Percentiles rank a stretch among this genome's conserved stretches.
Evolutionary conservation across 2,113 vertebrate species (phyloP).

Genomic region (Hippoglossus stenolepis): DNA sequence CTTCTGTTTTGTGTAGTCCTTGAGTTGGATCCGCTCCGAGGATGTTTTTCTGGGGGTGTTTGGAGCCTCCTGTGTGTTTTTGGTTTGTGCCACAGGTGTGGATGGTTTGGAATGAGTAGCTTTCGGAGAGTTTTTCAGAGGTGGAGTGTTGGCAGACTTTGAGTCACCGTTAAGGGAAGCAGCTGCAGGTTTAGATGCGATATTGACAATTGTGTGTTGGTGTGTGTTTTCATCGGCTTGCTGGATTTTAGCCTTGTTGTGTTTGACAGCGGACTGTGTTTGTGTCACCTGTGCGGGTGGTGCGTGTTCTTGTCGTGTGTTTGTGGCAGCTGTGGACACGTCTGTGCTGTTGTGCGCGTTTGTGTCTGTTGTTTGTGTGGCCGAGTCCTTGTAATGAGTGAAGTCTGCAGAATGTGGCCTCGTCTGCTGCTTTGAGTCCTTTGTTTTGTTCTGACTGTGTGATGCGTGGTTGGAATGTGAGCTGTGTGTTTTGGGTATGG

Average conservation of each 20-base stretch:
- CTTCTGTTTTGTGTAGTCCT: constrained; percentile 62
- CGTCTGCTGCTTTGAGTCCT: constrained; percentile 47
- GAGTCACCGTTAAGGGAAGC: constrained; percentile 40
- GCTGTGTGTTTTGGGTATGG: constrained; percentile 73
- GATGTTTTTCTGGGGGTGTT: constrained; percentile 23
- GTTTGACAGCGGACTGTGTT: constrained; percentile 32
- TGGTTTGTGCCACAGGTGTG: constrained; percentile 57
- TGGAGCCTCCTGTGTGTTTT: constrained; percentile 46
- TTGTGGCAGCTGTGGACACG: background rate
- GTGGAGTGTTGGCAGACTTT: constrained; percentile 51
- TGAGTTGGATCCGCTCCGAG: constrained; percentile 45
- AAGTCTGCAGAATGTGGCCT: constrained; percentile 75
- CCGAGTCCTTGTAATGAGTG: constrained; percentile 67
- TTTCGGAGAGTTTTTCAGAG: constrained; percentile 55
- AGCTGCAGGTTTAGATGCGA: constrained; percentile 41
- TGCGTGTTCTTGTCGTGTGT: constrained; percentile 21
- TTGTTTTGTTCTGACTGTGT: constrained; percentile 49
- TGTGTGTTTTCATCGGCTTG: constrained; percentile 36
- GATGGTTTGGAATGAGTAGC: constrained; percentile 34
- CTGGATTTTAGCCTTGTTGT: constrained; percentile 34
- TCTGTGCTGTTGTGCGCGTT: constrained; percentile 41
- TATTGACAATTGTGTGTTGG: constrained; percentile 23
- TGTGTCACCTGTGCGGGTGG: constrained; percentile 33
- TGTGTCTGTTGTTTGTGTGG: constrained; percentile 70
- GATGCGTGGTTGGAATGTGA: constrained; percentile 60